Evolutionary conservation across 2,113 vertebrate species (phyloP).

Genomic region (Sylvia atricapilla): DNA sequence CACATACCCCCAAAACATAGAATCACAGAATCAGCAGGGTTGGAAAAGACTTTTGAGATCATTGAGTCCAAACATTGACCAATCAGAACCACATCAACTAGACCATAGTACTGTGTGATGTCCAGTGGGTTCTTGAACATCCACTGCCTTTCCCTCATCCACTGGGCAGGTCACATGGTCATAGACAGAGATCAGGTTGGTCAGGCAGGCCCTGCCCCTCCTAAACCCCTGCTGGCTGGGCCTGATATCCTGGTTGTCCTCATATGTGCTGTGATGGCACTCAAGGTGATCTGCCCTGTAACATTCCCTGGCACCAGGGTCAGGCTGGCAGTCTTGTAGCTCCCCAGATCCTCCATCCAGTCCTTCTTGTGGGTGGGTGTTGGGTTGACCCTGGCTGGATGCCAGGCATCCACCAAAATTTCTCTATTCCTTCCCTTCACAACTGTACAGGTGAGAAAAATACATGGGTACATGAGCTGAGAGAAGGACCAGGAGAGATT

Average conservation of each 20-base stretch:
- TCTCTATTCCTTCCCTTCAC: background rate
- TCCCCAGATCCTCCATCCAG: background rate
- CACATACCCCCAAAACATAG: background rate
- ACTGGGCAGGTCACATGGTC: rapidly evolving
- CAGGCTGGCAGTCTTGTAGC: background rate
- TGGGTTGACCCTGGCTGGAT: background rate
- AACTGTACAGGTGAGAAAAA: background rate
- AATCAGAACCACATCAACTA: background rate
- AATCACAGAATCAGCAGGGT: background rate
- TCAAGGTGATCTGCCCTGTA: background rate
- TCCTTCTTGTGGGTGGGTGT: background rate
- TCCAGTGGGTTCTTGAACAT: background rate
- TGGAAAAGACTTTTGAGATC: background rate
- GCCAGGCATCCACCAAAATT: background rate
- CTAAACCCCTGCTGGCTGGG: background rate
- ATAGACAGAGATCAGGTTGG: background rate
- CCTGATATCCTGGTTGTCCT: too few relatives aligned
- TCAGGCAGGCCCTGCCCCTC: background rate
- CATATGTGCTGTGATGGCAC: too few relatives aligned
- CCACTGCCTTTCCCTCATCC: background rate
- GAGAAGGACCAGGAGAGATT: background rate
- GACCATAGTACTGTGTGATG: background rate
- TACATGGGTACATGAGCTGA: background rate
- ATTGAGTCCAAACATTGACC: background rate
- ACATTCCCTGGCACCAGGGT: background rate